Evolutionary conservation across 2,888 invertebrate species (phyloP).

Genomic region (Agrochola lota): DNA sequence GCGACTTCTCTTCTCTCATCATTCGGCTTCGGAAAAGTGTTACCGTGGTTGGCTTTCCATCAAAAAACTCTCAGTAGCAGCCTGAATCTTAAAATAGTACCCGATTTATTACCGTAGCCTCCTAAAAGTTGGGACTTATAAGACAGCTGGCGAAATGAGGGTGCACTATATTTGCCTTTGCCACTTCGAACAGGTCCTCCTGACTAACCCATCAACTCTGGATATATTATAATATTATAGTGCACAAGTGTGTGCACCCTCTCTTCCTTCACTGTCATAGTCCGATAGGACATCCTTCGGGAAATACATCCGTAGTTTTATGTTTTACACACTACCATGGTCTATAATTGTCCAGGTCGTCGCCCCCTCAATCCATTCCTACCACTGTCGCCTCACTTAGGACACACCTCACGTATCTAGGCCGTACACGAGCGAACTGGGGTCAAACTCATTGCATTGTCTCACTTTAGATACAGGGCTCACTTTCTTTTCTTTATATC

Average conservation of each 20-base stretch:
- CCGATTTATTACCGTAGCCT: neutral
- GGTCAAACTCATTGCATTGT: constrained; percentile 58
- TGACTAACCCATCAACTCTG: no score
- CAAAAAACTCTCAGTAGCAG: neutral
- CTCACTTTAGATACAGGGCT: constrained; percentile 51
- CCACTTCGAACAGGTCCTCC: neutral
- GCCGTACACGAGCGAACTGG: constrained; percentile 47
- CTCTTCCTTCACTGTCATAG: neutral
- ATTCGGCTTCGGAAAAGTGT: neutral
- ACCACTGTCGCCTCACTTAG: constrained; percentile 1
- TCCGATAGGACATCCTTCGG: neutral
- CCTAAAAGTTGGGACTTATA: neutral
- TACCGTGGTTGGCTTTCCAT: neutral
- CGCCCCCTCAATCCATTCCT: constrained; percentile 29
- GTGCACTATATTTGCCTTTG: neutral
- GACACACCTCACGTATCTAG: constrained; percentile 56
- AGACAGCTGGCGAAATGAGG: neutral
- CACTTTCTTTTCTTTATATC: constrained; percentile 62
- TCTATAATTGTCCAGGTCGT: constrained; percentile 22
- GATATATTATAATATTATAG: neutral
- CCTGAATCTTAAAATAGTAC: neutral
- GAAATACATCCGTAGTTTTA: neutral
- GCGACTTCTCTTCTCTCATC: neutral
- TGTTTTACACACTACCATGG: neutral
- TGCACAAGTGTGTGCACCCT: neutral